These are phyloP conservation scores for Apis florea DNA, from an alignment of 1,140 invertebrate species.

Conservation along the genomic window DNA sequence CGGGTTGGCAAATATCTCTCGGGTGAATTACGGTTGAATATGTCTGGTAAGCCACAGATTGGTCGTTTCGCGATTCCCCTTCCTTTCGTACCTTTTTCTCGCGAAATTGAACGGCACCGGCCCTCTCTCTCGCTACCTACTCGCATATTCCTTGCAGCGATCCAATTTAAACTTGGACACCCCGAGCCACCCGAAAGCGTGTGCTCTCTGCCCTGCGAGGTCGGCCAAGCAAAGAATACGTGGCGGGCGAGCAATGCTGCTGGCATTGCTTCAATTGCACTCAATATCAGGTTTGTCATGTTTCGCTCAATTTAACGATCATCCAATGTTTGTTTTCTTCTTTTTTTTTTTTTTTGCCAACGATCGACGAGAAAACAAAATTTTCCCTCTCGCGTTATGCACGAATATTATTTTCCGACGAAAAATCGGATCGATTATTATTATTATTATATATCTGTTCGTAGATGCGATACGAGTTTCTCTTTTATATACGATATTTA, in stretches of 20 bases:
- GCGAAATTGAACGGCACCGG: not conserved
- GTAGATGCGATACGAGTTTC: no score
- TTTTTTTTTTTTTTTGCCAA: no score
- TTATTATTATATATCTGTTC: no score
- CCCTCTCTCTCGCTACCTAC: conserved; percentile 8
- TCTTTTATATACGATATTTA: not conserved
- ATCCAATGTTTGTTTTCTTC: no score
- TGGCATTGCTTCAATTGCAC: conserved; percentile 98
- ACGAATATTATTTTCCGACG: no score
- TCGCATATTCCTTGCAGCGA: conserved; percentile 81
- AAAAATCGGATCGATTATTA: no score
- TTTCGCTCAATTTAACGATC: no score
- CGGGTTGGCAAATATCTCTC: conserved; percentile 92
- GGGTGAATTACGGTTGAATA: conserved; percentile 89
- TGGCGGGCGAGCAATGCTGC: conserved; percentile 95
- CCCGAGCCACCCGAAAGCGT: conserved; percentile 91
- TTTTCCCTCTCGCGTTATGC: not conserved
- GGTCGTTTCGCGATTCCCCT: not conserved
- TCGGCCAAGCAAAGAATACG: conserved; percentile 94
- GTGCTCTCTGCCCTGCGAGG: conserved; percentile 92
- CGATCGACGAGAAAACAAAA: no score
- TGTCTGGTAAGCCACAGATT: conserved; percentile 83
- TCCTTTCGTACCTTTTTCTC: not conserved
- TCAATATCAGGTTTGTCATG: conserved; percentile 88
- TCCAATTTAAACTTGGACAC: conserved; percentile 89